Evolutionary conservation across 2,888 invertebrate genomes (phyloP).

Genomic region (Brachyopa scutellaris): DNA sequence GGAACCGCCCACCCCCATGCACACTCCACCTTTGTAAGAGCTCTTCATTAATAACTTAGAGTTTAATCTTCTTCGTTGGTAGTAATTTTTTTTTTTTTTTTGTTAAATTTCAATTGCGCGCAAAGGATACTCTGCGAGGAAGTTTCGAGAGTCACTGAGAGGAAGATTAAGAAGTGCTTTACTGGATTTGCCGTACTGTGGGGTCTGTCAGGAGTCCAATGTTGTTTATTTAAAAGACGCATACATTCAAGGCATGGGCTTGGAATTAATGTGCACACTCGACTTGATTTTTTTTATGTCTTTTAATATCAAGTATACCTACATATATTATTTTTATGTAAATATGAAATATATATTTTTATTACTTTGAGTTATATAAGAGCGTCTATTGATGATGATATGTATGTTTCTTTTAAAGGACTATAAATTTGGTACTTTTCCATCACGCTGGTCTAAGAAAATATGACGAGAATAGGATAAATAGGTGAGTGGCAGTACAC

Average conservation of each 20-base stretch:
- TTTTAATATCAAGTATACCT: neutral
- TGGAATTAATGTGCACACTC: neutral
- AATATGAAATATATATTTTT: no score
- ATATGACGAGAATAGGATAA: no score
- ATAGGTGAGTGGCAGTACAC: no score
- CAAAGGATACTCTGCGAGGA: constrained; percentile 21
- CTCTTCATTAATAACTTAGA: constrained; percentile 71
- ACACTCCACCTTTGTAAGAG: constrained; percentile 13
- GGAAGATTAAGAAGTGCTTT: constrained; percentile 47
- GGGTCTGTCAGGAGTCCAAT: constrained; percentile 8
- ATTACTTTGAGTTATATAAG: no score
- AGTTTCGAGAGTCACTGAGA: constrained; percentile 38
- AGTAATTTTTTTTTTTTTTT: constrained; percentile 52
- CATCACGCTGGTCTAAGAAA: no score
- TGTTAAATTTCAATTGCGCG: constrained; percentile 58
- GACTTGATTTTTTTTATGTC: neutral
- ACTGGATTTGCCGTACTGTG: constrained; percentile 37
- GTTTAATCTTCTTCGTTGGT: constrained; percentile 69
- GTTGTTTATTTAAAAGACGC: neutral
- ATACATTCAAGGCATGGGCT: neutral
- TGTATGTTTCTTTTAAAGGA: no score
- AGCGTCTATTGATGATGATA: no score
- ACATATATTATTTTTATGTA: no score
- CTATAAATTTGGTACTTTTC: no score
- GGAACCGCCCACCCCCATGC: no score